Conservation (phyloP, 2,797 vertebrate genomes). For the Podargus strigoides region DNA sequence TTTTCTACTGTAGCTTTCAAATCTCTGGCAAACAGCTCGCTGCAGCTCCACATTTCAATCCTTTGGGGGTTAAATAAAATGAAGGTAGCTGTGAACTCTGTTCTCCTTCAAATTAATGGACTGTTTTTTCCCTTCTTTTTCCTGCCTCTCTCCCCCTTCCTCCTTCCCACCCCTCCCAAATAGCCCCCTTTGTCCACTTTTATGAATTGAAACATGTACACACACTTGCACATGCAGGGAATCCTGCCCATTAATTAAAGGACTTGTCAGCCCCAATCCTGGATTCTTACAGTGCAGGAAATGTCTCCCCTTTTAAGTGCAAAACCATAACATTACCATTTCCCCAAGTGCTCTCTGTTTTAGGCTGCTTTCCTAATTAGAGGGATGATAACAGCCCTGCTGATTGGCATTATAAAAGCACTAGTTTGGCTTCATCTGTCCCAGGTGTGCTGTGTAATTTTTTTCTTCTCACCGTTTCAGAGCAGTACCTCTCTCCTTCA, state of each 20-base stretch:
- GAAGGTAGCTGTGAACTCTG: constrained; percentile 77
- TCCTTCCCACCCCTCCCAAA: constrained; percentile 41
- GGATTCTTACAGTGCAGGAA: constrained; percentile 78
- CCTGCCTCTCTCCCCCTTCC: constrained; percentile 2
- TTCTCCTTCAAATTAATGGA: constrained; percentile 78
- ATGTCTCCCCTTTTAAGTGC: constrained; percentile 86
- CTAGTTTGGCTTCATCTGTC: constrained; percentile 85
- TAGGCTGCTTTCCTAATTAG: constrained; percentile 90
- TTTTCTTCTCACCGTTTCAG: constrained; percentile 80
- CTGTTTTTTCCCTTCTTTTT: constrained; percentile 29
- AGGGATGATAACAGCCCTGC: constrained; percentile 84
- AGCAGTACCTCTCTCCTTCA: constrained; percentile 81
- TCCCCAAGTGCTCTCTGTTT: constrained; percentile 89
- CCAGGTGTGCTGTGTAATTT: constrained; percentile 86
- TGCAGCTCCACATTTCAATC: constrained; percentile 66
- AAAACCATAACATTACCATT: constrained; percentile 88
- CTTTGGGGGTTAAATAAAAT: constrained; percentile 73
- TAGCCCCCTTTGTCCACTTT: constrained; percentile 79
- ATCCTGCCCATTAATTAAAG: constrained; percentile 82
- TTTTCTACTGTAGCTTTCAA: constrained; percentile 66
- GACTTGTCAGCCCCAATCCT: constrained; percentile 81
- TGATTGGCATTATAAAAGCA: constrained; percentile 96
- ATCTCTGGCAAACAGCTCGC: constrained; percentile 63
- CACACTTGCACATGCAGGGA: constrained; percentile 76
- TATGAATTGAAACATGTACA: constrained; percentile 78